Evolutionary conservation across 2,888 invertebrate species (phyloP), one percentile per base, ranked within the genome.

Genomic region (Lasioglossum marginatum): DNA sequence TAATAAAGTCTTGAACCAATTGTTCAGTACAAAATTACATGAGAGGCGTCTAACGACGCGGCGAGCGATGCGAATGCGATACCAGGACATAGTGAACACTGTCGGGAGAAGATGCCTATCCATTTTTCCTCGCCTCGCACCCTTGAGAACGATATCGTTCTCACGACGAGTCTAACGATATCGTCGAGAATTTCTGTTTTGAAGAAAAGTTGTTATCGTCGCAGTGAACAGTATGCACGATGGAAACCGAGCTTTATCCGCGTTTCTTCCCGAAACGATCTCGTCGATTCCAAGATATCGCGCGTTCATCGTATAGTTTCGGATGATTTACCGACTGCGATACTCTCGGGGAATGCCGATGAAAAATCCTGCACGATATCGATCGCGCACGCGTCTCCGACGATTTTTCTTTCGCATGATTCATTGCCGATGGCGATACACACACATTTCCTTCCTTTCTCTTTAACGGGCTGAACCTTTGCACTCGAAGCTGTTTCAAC

Each of bases 221-320:
- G 14, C 63, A 31, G 31, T 5, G 6, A 31, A 63, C 63, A 16
- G 63, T 5, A 14, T 19, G 34, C 66, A 16, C 34, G 19, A 19
- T 66, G 34, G 4, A 19, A 66, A 66, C 66, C 8, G 8, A 34
- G 16, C 1, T 19, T 66, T 66, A 34, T 66, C 66, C 19, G 16
- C 8, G 31, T 27, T 34, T 66, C 66, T 66, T 66, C 16, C 0
- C 66, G 19, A 43, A 66, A 66, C 66, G 34, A 34, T 31, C 66
- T 66, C 34, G 66, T 19, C 66, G 66, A 66, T 34, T 66, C 66
- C 19, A 19, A 66, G 34, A 66, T 66, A 66, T 66, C 43, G 43
- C 66, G 34, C 19, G 34, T 66, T 34, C 34, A 19, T 66, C 66
- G 66, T 14, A 14, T 8, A 66, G 31, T 66, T 66, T 66, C 66